Base-by-base conservation (phyloP, 1,140 invertebrate genomes). In the Lamellibrachia luymesi region DNA sequence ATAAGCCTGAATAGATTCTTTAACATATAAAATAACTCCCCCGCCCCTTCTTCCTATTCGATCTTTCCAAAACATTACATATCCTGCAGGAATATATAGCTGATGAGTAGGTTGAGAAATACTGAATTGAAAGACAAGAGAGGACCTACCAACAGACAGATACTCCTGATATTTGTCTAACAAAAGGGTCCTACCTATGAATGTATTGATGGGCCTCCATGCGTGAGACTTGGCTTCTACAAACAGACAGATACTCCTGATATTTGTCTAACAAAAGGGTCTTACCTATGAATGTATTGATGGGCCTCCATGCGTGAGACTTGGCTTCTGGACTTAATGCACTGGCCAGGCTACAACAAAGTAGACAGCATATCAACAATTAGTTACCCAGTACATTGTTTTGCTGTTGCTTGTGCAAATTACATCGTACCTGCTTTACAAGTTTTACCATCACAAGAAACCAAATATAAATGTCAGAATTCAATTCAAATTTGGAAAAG, bases 281-380 rank as follows among this genome's bases (percentile, higher is more conserved):
- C 51, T 56, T 94, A 96, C 96, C 95, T 95, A 95, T 94, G 94
- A 96, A 96, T 52, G 94, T 94, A 94, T 94, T 95, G 17, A 95
- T 51, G 13, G 95, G 96, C 93, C 94, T 95, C 94, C 95, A 94
- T 51, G 94, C 94, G 51, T 94, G 93, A 89, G 95, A 94, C 92
- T 93, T 94, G 49, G 94, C 94, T 93, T 95, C 94, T 80, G 95
- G 95, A n/a, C 94, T 93, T 22, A 95, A 93, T 91, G 95, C 95
- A 94, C 94, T 94, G 51, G 94, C 91, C 51, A 95, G 90, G 93
- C 95, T 95, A 89, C 64, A 94, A 94, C 38, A 92, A 91, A 92
- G 92, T 93, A 93, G 91, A 80, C 92, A 93, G 50, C 91, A 22
- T 91, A 94, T 92, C 38, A 94, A 92, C 64, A 93, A 90, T 50